These are phyloP conservation scores for Tamias sibiricus DNA, from an alignment of 2,113 vertebrate genomes.

Conservation along the genomic window DNA sequence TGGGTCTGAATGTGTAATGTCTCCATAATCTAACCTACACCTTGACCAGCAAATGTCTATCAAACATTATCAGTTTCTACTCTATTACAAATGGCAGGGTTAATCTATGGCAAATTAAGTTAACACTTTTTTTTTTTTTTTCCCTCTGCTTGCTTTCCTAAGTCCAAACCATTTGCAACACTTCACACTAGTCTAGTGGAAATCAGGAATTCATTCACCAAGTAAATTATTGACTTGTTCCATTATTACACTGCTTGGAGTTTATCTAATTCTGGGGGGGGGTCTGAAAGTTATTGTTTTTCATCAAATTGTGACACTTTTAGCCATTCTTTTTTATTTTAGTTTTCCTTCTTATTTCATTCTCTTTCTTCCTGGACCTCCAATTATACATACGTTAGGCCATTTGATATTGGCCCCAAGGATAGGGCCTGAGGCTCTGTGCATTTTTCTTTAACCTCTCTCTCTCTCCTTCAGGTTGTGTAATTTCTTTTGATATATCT, in stretches of 20 bases:
- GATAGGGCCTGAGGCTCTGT: neutral
- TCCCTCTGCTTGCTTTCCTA: neutral
- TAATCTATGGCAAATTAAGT: neutral
- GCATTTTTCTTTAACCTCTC: neutral
- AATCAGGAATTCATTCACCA: neutral
- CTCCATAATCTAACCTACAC: neutral
- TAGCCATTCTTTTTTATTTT: neutral
- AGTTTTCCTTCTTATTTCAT: neutral
- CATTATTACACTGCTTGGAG: neutral
- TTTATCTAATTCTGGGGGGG: neutral
- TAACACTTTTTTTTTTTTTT: fast-evolving
- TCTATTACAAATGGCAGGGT: neutral
- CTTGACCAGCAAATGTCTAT: neutral
- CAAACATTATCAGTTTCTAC: neutral
- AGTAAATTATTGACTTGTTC: neutral
- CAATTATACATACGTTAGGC: neutral
- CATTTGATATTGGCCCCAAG: neutral
- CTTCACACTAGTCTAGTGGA: neutral
- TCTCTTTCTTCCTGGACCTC: neutral
- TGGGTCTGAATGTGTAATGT: neutral
- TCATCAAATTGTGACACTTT: neutral
- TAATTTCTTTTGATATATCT: neutral
- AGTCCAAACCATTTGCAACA: neutral
- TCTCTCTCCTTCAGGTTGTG: neutral
- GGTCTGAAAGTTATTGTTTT: neutral